phyloP scores from a whole-genome alignment of 2,113 vertebrate genomes.

The Colius striatus region DNA sequence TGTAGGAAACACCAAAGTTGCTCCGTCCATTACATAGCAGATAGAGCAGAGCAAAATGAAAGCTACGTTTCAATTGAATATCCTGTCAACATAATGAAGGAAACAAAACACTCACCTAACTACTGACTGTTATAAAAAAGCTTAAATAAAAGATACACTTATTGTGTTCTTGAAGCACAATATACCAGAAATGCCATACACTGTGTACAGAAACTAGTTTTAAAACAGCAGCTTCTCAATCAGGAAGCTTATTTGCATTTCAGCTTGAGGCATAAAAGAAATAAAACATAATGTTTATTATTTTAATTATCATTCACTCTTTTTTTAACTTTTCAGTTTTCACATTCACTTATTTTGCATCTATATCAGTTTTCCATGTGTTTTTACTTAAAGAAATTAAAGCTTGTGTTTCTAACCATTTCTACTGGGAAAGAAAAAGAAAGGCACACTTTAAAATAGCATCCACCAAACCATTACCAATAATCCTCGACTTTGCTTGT shows the following conservation, averaged over 20 bases:
- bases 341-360: not conserved
- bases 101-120: not conserved
- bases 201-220: not conserved
- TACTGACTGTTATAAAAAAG: not conserved
- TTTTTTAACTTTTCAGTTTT: not conserved
- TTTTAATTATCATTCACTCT: not conserved
- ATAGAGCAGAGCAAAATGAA: not conserved
- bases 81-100: not conserved
- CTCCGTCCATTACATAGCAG: not conserved
- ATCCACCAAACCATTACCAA: constrained; percentile 75
- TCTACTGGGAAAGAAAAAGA: not conserved
- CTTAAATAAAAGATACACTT: not conserved
- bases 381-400: not conserved
- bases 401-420: not conserved
- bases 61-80: not conserved
- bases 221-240: not conserved
- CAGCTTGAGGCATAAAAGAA: not conserved
- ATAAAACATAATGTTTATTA: not conserved
- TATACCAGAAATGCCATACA: not conserved
- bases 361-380: not conserved
- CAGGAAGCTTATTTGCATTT: not conserved
- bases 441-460: not conserved
- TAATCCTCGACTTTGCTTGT: constrained; percentile 81
- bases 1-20: not conserved
- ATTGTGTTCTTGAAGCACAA: not conserved